Conservation (phyloP, 2,888 invertebrate genomes). For the Drosophila kokeensis region DNA sequence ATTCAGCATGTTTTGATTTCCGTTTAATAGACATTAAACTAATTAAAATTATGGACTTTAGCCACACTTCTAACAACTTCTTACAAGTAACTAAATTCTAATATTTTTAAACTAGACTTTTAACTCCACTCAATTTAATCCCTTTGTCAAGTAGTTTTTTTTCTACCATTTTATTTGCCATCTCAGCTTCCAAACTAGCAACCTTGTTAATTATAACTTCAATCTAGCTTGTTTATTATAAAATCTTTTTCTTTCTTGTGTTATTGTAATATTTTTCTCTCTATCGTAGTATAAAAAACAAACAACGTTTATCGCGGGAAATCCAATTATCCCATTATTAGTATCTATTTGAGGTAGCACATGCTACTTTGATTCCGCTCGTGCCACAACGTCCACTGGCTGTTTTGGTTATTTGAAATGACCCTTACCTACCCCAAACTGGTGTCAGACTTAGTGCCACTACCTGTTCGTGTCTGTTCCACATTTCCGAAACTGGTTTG, state of each 20-base stretch:
- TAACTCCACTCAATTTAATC: background rate
- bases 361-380: background rate
- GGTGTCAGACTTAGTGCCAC: background rate
- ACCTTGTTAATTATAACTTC: background rate
- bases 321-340: background rate
- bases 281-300: background rate
- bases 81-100: no score
- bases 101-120: background rate
- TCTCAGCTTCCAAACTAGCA: background rate
- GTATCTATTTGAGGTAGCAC: constrained; percentile 5
- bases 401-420: background rate
- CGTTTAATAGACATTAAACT: background rate
- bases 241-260: background rate
- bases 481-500: constrained; percentile 61
- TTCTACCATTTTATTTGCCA: background rate
- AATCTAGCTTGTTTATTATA: background rate
- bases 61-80: background rate
- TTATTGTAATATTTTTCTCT: background rate
- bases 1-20: background rate
- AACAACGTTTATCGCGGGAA: background rate
- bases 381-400: background rate
- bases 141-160: background rate
- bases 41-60: background rate
- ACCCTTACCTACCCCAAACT: constrained; percentile 64
- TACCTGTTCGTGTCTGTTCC: constrained; percentile 37